Evolutionary conservation across 2,888 invertebrate species (phyloP).

Genomic region (Spilarctia lutea): DNA sequence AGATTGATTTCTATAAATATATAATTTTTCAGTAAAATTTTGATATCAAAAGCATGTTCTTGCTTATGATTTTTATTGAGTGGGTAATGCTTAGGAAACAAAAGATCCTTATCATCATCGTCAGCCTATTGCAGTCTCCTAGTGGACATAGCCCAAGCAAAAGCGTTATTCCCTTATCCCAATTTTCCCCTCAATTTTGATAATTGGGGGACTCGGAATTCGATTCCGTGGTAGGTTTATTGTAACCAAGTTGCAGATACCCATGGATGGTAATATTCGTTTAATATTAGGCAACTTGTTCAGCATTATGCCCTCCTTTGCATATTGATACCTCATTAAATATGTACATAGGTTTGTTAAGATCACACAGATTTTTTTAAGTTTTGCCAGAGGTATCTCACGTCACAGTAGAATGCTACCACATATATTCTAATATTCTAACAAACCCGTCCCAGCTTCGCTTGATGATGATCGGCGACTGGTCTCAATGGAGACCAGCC

Average conservation of each 20-base stretch:
- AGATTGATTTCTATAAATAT: background rate
- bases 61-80: background rate
- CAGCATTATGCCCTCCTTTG: background rate
- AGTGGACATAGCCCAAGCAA: no score
- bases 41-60: background rate
- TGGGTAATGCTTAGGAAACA: background rate
- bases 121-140: no score
- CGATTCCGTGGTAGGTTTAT: background rate
- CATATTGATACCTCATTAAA: background rate
- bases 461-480: no score
- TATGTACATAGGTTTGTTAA: background rate
- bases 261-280: background rate
- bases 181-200: background rate
- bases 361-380: background rate
- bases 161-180: background rate
- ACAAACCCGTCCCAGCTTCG: no score
- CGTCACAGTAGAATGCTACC: background rate
- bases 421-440: no score
- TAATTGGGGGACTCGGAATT: background rate
- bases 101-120: no score
- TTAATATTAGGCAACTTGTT: background rate
- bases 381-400: background rate
- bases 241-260: background rate
- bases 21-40: background rate
- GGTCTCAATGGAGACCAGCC: no score